Evolutionary conservation across 2,797 vertebrate species (phyloP).

Genomic region (Fistularia commersonii): DNA sequence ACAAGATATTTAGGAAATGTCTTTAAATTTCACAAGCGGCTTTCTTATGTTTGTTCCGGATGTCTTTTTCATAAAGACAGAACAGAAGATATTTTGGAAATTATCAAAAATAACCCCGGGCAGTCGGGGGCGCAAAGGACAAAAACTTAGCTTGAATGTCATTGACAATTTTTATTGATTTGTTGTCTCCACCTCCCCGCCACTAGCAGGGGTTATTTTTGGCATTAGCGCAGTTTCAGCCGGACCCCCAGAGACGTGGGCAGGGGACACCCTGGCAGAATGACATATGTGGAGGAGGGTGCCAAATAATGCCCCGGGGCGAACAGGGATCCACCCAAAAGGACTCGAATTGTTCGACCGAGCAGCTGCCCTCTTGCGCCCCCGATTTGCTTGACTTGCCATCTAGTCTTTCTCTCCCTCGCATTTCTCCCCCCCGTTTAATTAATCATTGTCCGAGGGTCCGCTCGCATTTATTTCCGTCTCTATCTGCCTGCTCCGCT

Average conservation of each 20-base stretch:
- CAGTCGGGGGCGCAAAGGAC: conserved; percentile 19
- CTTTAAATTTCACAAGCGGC: too few relatives aligned
- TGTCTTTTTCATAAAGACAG: conserved; percentile 6
- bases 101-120: conserved; percentile 30
- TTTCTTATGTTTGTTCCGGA: not conserved
- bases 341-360: conserved; percentile 19
- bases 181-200: conserved; percentile 50
- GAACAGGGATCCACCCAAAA: conserved; percentile 39
- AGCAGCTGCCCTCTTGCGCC: conserved; percentile 39
- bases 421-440: conserved; percentile 10
- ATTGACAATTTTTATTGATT: conserved; percentile 75
- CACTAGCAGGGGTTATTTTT: conserved; percentile 70
- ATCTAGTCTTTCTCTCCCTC: conserved; percentile 1
- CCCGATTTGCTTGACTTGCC: not conserved
- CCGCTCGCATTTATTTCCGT: conserved; percentile 19
- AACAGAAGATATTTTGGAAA: conserved; percentile 6
- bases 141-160: conserved; percentile 51
- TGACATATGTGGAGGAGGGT: conserved; percentile 65
- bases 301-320: conserved; percentile 54
- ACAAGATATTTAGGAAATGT: too few relatives aligned
- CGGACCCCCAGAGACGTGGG: conserved; percentile 50
- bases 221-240: conserved; percentile 57
- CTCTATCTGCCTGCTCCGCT: conserved; percentile 40
- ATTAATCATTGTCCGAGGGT: conserved; percentile 42
- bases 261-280: conserved; percentile 61